Base-by-base conservation (phyloP, 1,140 invertebrate genomes). In the Hestina assimilis region DNA sequence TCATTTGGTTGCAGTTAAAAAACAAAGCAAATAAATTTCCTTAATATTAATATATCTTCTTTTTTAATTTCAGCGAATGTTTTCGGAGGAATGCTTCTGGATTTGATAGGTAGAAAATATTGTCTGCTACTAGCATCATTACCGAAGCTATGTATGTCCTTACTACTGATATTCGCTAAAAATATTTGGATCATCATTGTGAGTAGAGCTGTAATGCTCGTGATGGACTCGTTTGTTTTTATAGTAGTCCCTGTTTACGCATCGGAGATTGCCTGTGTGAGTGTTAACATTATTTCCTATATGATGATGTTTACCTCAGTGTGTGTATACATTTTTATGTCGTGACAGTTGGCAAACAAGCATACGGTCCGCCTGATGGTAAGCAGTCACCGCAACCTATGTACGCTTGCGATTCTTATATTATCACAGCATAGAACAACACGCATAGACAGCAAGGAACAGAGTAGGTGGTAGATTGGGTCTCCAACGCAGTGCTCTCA, bases 241-340 rank as follows among this genome's bases (percentile, higher is more conserved):
- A 53, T 50, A 0, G 52, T 63, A 1, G 68, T 73, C 1, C 72
- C 80, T 11, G 65, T 75, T 23, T 83, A 83, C 26, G 57, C 71
- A 11, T 71, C 80, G 0, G 80, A 83, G 57, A 69, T 83, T 33
- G 72, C 77, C 29, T 68, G 65, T 58, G 79, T 83, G 46, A 79
- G 77, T 77, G n/a, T n/a, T n/a, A n/a, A n/a, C n/a, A n/a, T n/a
- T n/a, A n/a, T n/a, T n/a, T n/a, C n/a, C n/a, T n/a, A n/a, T n/a
- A n/a, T n/a, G n/a, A n/a, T n/a, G n/a, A n/a, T n/a, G n/a, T n/a
- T n/a, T n/a, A n/a, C n/a, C n/a, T n/a, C n/a, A n/a, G n/a, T n/a
- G n/a, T n/a, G n/a, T n/a, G n/a, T n/a, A n/a, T n/a, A n/a, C n/a
- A n/a, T n/a, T n/a, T n/a, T n/a, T n/a, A n/a, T n/a, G n/a, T n/a